Evolutionary conservation across 2,797 vertebrate genomes (phyloP).

Genomic region (Hippopotamyrus pictus): DNA sequence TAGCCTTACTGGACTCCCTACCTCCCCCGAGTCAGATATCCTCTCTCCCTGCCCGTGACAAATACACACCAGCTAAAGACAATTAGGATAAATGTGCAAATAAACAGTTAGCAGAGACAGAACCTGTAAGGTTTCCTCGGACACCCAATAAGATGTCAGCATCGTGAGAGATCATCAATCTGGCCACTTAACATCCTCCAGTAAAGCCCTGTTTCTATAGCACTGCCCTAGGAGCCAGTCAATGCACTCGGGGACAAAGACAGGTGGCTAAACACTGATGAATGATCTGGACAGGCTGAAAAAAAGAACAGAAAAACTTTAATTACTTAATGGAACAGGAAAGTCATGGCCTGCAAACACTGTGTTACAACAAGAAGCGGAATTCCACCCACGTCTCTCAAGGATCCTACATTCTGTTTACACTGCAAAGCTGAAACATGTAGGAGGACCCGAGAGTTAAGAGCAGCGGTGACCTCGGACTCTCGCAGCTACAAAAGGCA

Average conservation of each 20-base stretch:
- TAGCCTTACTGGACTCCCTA: neutral
- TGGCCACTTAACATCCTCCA: neutral
- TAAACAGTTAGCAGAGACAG: neutral
- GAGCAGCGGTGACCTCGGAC: slow-evolving; percentile 34
- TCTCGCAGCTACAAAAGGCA: slow-evolving; percentile 34
- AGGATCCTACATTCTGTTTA: slow-evolving; percentile 33
- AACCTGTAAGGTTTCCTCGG: neutral
- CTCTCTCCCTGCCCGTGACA: neutral
- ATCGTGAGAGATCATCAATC: neutral
- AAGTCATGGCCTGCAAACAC: slow-evolving; percentile 26
- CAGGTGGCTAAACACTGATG: slow-evolving; percentile 30
- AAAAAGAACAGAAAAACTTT: slow-evolving; percentile 18
- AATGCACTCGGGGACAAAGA: slow-evolving; percentile 7
- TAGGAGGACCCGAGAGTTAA: slow-evolving; percentile 20
- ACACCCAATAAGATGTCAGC: neutral
- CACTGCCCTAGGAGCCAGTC: neutral
- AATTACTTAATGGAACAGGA: slow-evolving; percentile 41
- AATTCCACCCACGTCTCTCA: slow-evolving; percentile 34
- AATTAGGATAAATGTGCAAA: neutral
- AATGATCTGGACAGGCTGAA: slow-evolving; percentile 34
- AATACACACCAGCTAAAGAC: neutral
- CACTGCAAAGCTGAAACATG: slow-evolving; percentile 25
- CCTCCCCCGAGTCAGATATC: neutral
- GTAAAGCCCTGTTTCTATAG: neutral
- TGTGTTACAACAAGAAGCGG: slow-evolving; percentile 39